Conservation (phyloP, 2,797 vertebrate genomes). For the Mycteria americana region DNA sequence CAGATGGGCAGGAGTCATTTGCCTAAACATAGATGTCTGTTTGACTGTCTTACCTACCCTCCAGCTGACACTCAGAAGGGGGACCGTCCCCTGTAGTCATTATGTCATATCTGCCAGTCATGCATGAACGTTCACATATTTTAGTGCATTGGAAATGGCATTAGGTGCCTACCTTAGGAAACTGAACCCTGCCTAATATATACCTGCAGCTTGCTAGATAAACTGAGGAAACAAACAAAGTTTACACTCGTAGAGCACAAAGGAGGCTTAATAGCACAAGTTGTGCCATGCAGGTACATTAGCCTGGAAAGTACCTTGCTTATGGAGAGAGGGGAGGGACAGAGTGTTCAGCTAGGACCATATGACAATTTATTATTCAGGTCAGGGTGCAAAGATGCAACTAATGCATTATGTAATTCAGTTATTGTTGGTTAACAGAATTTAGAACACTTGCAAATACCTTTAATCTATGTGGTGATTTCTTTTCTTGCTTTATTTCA, state of each 20-base stretch:
- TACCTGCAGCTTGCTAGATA: not conserved
- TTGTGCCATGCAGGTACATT: not conserved
- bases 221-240: not conserved
- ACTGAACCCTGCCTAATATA: not conserved
- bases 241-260: not conserved
- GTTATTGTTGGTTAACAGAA: not conserved
- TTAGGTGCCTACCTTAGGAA: not conserved
- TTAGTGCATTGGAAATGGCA: not conserved
- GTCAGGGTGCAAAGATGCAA: not conserved
- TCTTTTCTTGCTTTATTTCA: constrained; percentile 52
- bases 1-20: not conserved
- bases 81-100: not conserved
- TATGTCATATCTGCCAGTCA: not conserved
- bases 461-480: constrained; percentile 36
- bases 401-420: not conserved
- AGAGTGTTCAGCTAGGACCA: not conserved
- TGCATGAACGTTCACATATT: not conserved
- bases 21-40: not conserved
- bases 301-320: not conserved
- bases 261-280: not conserved
- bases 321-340: not conserved
- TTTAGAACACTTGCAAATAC: constrained; percentile 31
- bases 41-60: not conserved
- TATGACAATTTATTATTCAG: not conserved
- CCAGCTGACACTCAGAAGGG: not conserved